phyloP scores from a whole-genome alignment of 2,888 invertebrate genomes.

The Nineta flava region DNA sequence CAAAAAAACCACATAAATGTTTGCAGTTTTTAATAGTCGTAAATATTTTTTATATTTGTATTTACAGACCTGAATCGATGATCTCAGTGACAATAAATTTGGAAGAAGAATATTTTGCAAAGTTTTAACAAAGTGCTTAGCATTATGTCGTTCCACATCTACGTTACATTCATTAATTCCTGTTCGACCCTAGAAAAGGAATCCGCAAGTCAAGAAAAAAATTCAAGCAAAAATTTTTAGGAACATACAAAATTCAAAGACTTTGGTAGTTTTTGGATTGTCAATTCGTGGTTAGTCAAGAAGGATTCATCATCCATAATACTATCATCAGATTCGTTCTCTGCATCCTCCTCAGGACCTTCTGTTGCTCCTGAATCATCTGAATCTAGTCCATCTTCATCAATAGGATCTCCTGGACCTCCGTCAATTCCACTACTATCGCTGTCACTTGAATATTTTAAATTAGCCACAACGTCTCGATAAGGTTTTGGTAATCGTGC shows the following conservation, averaged over 20 bases:
- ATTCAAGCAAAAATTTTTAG: neutral
- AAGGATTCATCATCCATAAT: constrained; percentile 68
- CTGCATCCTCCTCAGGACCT: constrained; percentile 51
- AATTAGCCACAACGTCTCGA: constrained; percentile 48
- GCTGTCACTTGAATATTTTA: constrained; percentile 46
- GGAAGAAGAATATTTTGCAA: constrained; percentile 60
- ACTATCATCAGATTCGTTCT: constrained; percentile 40
- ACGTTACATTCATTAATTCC: constrained; percentile 50
- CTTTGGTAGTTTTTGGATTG: constrained; percentile 37
- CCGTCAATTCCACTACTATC: constrained; percentile 37
- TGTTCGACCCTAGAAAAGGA: constrained; percentile 23
- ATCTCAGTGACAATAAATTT: constrained; percentile 54
- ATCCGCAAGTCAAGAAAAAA: neutral
- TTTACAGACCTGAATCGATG: constrained; percentile 52
- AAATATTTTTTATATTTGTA: neutral
- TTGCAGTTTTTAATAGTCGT: neutral
- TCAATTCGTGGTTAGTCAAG: constrained; percentile 27
- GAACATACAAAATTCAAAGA: constrained; percentile 33
- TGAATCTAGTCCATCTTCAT: constrained; percentile 25
- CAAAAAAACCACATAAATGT: neutral
- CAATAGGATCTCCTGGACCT: constrained; percentile 19
- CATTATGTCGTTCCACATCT: constrained; percentile 75
- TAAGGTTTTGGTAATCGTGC: constrained; percentile 71
- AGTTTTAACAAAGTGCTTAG: constrained; percentile 65
- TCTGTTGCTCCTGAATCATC: constrained; percentile 39